Evolutionary conservation across 2,888 invertebrate genomes (phyloP).

Genomic region (Polia nebulosa): DNA sequence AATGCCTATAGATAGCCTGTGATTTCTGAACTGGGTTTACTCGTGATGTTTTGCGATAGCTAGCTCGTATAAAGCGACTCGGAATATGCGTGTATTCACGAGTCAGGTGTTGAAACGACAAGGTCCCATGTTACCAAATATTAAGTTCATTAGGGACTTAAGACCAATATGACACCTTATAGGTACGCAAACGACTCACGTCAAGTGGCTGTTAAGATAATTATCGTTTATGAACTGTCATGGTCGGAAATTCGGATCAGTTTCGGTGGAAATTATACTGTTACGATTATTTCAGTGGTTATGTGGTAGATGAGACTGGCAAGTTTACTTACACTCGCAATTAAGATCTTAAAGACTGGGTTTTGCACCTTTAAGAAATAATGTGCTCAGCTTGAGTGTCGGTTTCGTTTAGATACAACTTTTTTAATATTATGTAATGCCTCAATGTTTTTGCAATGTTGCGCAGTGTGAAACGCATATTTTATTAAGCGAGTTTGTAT

Average conservation of each 20-base stretch:
- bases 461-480: no score
- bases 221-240: constrained; percentile 16
- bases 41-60: not conserved
- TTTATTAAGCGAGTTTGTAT: no score
- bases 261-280: constrained; percentile 19
- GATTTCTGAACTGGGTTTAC: not conserved
- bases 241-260: constrained; percentile 15
- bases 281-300: constrained; percentile 6
- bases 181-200: not conserved
- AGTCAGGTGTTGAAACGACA: no score
- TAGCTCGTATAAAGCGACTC: no score
- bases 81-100: no score
- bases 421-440: not conserved
- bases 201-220: constrained; percentile 11
- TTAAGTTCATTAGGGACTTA: not conserved
- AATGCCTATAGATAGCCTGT: no score
- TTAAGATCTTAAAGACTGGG: no score
- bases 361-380: not conserved
- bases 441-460: no score
- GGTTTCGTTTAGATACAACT: not conserved
- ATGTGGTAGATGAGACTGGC: constrained; percentile 6
- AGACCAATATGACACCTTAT: not conserved
- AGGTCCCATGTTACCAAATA: not conserved
- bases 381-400: not conserved
- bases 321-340: not conserved